These are phyloP conservation scores for Philaethria dido DNA, from an alignment of 2,888 invertebrate genomes.

Conservation along the genomic window DNA sequence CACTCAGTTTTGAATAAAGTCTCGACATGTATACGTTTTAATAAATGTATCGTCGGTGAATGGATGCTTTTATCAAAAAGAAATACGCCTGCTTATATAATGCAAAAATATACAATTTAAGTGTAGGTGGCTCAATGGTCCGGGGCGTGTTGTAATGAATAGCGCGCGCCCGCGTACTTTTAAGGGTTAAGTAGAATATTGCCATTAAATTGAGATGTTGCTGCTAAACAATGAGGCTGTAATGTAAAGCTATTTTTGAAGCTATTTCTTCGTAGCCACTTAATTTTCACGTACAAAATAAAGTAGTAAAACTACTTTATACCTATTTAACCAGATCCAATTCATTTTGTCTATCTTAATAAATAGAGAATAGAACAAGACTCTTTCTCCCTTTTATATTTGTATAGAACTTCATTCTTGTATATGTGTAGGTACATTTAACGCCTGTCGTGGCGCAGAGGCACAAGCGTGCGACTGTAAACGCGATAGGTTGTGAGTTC, in stretches of 20 bases:
- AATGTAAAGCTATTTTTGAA: slow-evolving; percentile 22
- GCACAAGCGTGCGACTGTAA: too few species aligned
- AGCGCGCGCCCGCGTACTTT: slow-evolving; percentile 54
- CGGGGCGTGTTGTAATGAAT: slow-evolving; percentile 58
- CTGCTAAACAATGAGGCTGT: slow-evolving; percentile 21
- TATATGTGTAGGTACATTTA: too few species aligned
- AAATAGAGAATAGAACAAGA: not conserved
- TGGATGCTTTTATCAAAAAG: slow-evolving; percentile 76
- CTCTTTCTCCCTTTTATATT: too few species aligned
- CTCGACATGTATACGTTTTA: slow-evolving; percentile 73
- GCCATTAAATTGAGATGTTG: slow-evolving; percentile 66
- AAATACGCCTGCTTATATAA: slow-evolving; percentile 62
- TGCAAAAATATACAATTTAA: slow-evolving; percentile 77
- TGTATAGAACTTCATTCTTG: too few species aligned
- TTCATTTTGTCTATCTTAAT: not conserved
- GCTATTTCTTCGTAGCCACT: not conserved
- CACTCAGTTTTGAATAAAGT: slow-evolving; percentile 71
- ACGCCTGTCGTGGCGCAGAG: too few species aligned
- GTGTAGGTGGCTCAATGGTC: slow-evolving; percentile 73
- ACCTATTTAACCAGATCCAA: too few species aligned
- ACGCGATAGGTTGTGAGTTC: too few species aligned
- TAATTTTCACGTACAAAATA: not conserved
- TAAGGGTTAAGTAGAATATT: slow-evolving; percentile 61
- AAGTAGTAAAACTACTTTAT: not conserved
- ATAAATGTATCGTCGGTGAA: slow-evolving; percentile 81